These are phyloP conservation scores for Mormyrus proboscirostris DNA, from an alignment of 2,797 vertebrate species.

Conservation along the genomic window DNA sequence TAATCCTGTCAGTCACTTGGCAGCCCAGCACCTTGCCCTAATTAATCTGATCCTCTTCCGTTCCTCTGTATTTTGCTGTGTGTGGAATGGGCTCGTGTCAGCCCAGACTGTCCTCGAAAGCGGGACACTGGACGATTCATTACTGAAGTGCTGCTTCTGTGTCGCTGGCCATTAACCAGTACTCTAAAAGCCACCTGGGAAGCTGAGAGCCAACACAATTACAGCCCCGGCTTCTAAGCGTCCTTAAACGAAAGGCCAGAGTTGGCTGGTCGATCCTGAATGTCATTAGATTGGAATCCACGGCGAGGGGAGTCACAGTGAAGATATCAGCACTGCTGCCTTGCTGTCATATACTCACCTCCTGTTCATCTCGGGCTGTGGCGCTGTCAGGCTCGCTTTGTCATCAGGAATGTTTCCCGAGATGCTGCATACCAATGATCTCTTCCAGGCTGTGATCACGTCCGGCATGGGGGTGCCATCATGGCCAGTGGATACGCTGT, in stretches of 20 bases:
- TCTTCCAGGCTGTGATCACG: not conserved
- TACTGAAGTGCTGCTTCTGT: constrained; percentile 16
- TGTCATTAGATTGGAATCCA: constrained; percentile 24
- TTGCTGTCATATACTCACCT: constrained; percentile 36
- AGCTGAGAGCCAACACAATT: constrained; percentile 33
- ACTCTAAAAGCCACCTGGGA: not conserved
- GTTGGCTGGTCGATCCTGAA: constrained; percentile 20
- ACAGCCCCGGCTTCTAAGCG: constrained; percentile 21
- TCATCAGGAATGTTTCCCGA: not conserved
- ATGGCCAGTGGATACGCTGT: not conserved
- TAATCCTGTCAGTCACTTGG: constrained; percentile 8
- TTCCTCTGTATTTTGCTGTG: constrained; percentile 18
- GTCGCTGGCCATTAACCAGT: not conserved
- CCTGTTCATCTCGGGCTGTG: constrained; percentile 32
- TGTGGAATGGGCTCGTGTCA: constrained; percentile 35
- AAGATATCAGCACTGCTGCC: constrained; percentile 31
- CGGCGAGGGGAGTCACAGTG: constrained; percentile 18
- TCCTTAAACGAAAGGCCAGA: constrained; percentile 24
- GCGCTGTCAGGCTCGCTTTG: not conserved
- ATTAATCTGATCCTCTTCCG: constrained; percentile 35
- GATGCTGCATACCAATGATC: not conserved
- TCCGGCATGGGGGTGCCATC: not conserved
- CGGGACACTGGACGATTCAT: constrained; percentile 34
- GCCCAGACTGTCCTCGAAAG: not conserved
- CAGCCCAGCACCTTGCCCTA: constrained; percentile 22